These are phyloP conservation scores for Lasioglossum lativentre DNA, from an alignment of 2,888 invertebrate genomes.

Conservation along the genomic window DNA sequence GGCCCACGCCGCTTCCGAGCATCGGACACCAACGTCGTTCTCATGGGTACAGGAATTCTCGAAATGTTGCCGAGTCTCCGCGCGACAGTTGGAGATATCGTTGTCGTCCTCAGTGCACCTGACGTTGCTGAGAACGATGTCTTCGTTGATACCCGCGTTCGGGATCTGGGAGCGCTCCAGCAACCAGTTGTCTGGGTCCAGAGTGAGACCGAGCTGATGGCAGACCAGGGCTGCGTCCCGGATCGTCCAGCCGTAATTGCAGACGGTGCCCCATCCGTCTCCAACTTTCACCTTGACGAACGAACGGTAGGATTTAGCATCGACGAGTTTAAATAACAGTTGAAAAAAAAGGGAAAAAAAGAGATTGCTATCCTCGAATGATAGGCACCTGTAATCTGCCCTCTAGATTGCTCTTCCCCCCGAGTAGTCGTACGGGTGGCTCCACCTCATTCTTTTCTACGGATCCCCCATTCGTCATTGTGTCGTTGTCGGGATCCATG, in stretches of 20 bases:
- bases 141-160: constrained; percentile 90
- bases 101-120: constrained; percentile 95
- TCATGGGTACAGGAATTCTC: constrained; percentile 95
- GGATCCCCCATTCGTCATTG: constrained; percentile 85
- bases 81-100: constrained; percentile 94
- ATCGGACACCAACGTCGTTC: constrained; percentile 94
- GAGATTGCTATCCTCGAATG: not conserved
- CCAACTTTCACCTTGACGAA: constrained; percentile 89
- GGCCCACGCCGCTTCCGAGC: constrained; percentile 97
- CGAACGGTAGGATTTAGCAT: too few relatives aligned
- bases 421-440: constrained; percentile 92
- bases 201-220: constrained; percentile 95
- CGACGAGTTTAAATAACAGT: too few relatives aligned
- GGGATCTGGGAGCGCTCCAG: constrained; percentile 94
- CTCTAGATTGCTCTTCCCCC: constrained; percentile 92
- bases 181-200: constrained; percentile 97
- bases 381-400: constrained; percentile 91
- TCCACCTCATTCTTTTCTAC: constrained; percentile 86
- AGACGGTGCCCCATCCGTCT: constrained; percentile 98
- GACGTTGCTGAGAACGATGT: constrained; percentile 93
- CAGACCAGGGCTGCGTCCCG: constrained; percentile 96
- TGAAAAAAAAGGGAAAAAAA: too few relatives aligned
- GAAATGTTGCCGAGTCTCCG: constrained; percentile 91
- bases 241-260: constrained; percentile 98
- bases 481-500: constrained; percentile 87